Percentiles rank a stretch among this genome's conserved stretches.
phyloP scores from a whole-genome alignment of 2,797 vertebrate genomes.

The Florisuga fusca region DNA sequence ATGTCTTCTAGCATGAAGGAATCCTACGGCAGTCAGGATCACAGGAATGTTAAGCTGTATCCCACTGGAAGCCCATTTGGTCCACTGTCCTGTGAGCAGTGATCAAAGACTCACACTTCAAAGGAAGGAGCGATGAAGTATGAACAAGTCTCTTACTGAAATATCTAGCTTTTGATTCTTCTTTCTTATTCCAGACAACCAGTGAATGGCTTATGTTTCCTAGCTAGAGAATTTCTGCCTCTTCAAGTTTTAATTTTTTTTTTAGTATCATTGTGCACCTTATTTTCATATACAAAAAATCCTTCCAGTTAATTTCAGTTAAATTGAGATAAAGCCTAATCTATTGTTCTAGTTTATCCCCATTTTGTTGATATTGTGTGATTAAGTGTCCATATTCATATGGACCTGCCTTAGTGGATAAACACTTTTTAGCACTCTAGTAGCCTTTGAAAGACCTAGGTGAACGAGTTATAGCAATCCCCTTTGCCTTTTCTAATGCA shows the following conservation, averaged over 20 bases:
- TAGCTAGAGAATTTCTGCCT: not conserved
- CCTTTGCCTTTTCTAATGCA: constrained; percentile 18
- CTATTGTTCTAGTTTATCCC: not conserved
- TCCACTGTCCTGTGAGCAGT: constrained; percentile 30
- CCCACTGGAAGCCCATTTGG: constrained; percentile 25
- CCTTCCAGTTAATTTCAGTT: not conserved
- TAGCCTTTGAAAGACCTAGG: constrained; percentile 18
- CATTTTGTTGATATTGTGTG: not conserved
- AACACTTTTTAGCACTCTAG: not conserved
- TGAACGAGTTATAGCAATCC: not conserved
- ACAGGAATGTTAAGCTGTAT: constrained; percentile 28
- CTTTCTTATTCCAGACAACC: constrained; percentile 19
- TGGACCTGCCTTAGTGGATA: not conserved
- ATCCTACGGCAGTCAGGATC: constrained; percentile 45
- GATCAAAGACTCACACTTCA: constrained; percentile 57
- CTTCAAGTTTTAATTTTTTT: not conserved
- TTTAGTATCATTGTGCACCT: not conserved
- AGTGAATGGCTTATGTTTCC: not conserved
- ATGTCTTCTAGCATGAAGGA: constrained; percentile 55
- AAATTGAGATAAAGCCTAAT: not conserved
- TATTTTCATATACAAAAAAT: not conserved
- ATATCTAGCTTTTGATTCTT: constrained; percentile 13
- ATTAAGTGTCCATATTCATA: not conserved
- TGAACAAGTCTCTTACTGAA: constrained; percentile 2
- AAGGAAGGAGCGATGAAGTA: constrained; percentile 48